These are phyloP conservation scores for Lonchura striata DNA, from an alignment of 2,113 vertebrate genomes.

Conservation along the genomic window DNA sequence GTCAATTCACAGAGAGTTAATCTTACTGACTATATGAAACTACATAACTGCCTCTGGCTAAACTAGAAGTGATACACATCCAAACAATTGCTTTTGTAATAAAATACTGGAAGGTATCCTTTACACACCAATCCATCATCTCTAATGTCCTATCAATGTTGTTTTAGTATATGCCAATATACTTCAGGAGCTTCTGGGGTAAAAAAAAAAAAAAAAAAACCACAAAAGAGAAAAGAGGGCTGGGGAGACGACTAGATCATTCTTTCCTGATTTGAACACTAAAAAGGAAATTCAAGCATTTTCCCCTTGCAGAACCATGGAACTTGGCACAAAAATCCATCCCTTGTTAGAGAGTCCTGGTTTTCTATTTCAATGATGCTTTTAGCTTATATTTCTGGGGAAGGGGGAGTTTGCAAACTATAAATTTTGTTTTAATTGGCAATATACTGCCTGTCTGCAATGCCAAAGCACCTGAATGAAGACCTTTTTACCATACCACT, in stretches of 20 bases:
- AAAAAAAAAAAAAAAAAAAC: no score
- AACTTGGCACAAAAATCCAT: background rate
- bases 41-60: background rate
- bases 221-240: fast-evolving
- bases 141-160: background rate
- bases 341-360: background rate
- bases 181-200: background rate
- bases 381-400: background rate
- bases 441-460: background rate
- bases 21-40: background rate
- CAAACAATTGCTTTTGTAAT: slow-evolving; percentile 28
- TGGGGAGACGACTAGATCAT: background rate
- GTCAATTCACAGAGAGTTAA: background rate
- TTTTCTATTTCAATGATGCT: background rate
- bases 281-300: background rate
- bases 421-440: background rate
- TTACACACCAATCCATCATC: background rate
- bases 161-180: background rate
- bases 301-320: background rate
- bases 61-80: slow-evolving; percentile 2
- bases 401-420: background rate
- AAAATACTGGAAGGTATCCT: background rate
- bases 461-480: fast-evolving
- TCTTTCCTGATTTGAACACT: background rate
- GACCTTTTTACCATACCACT: background rate